Evolutionary conservation across 2,113 vertebrate species (phyloP).

Genomic region (Cercopithecus mona): DNA sequence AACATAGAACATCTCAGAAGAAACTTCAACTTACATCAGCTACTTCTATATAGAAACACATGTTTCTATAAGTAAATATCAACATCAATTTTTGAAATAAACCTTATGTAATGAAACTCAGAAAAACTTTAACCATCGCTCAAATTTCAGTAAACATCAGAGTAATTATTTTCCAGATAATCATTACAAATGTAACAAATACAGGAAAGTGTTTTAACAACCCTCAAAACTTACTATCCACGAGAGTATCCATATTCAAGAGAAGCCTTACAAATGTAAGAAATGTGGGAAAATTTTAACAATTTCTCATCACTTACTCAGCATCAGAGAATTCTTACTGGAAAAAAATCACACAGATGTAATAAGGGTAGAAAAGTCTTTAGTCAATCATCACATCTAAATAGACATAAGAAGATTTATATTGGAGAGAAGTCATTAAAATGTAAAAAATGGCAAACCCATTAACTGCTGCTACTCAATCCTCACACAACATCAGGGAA

Average conservation of each 20-base stretch:
- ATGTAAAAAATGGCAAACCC: not conserved
- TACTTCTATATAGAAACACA: not conserved
- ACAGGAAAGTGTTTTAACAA: not conserved
- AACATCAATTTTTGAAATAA: not conserved
- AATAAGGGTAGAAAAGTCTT: not conserved
- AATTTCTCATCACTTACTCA: not conserved
- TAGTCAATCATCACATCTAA: not conserved
- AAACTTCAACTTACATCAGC: not conserved
- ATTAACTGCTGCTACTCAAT: not conserved
- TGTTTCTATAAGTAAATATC: not conserved
- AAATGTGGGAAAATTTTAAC: not conserved
- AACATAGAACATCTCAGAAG: not conserved
- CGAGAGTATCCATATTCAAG: not conserved
- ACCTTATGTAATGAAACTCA: not conserved
- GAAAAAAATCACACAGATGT: not conserved
- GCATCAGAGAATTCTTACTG: not conserved
- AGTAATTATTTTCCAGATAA: not conserved
- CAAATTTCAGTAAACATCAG: not conserved
- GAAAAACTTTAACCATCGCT: not conserved
- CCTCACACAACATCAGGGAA: not conserved
- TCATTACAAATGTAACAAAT: not conserved
- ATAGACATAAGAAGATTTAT: not conserved
- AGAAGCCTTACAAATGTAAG: not conserved
- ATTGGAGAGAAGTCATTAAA: not conserved
- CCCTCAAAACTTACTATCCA: not conserved